Evolutionary conservation across 2,797 vertebrate genomes (phyloP).

Genomic region (Geotrypetes seraphini): DNA sequence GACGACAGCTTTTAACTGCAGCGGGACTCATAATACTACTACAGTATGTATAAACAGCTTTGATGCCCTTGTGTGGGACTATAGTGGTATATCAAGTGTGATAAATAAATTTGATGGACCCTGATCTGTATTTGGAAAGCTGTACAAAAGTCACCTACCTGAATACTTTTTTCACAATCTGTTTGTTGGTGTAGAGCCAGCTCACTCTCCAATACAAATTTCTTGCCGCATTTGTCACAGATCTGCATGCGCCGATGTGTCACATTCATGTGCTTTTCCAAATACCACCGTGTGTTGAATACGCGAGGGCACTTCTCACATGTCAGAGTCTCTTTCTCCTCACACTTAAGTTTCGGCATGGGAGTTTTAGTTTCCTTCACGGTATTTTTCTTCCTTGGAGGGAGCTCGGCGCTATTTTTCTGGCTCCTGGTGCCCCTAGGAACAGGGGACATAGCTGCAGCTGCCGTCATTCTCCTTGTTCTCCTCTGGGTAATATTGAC

Average conservation of each 20-base stretch:
- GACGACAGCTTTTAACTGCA: no score
- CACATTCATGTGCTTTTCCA: constrained; percentile 98
- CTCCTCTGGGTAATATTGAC: constrained; percentile 57
- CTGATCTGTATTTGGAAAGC: no score
- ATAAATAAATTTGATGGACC: no score
- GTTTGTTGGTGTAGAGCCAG: constrained; percentile 97
- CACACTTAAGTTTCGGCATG: constrained; percentile 65
- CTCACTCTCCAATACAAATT: constrained; percentile 96
- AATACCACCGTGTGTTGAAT: constrained; percentile 97
- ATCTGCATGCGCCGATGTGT: constrained; percentile 97
- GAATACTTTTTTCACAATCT: constrained; percentile 98
- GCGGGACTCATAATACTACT: no score
- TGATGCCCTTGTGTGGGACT: no score
- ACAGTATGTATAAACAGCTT: no score
- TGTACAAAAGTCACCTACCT: no score
- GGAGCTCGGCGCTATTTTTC: constrained; percentile 66
- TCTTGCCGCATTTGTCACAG: constrained; percentile 97
- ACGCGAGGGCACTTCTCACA: constrained; percentile 96
- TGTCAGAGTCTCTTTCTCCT: constrained; percentile 89
- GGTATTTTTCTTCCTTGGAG: constrained; percentile 69
- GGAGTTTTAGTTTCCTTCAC: constrained; percentile 54
- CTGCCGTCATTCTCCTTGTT: constrained; percentile 54
- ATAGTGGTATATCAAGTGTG: no score
- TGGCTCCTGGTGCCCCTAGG: constrained; percentile 63
- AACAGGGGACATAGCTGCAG: constrained; percentile 54